A percentile compares a stretch with the other conserved stretches of the same genome.
These are phyloP conservation scores for Leptinotarsa texana DNA, from an alignment of 1,140 invertebrate species.

Conservation along the genomic window DNA sequence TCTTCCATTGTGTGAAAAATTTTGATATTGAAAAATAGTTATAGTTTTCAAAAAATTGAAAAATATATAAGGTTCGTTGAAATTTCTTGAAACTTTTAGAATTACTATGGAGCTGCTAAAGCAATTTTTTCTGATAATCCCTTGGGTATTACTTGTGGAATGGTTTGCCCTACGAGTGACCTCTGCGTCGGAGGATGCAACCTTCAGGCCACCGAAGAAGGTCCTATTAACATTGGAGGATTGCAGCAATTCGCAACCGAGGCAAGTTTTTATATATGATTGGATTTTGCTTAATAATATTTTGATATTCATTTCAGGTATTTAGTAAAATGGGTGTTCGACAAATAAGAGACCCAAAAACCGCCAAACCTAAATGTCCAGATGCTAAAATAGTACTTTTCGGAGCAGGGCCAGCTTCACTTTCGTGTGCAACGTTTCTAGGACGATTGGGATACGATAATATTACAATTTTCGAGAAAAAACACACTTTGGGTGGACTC, in stretches of 20 bases:
- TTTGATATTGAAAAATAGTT: too few relatives aligned
- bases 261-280: slow-evolving; percentile 57
- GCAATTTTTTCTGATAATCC: slow-evolving; percentile 97
- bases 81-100: slow-evolving; percentile 60
- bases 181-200: slow-evolving; percentile 98
- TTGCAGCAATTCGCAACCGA: slow-evolving; percentile 97
- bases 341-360: slow-evolving; percentile 79
- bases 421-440: slow-evolving; percentile 95
- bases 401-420: slow-evolving; percentile 94
- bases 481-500: slow-evolving; percentile 85
- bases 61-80: too few relatives aligned
- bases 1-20: too few relatives aligned
- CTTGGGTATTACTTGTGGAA: slow-evolving; percentile 93
- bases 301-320: slow-evolving; percentile 60
- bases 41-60: too few relatives aligned
- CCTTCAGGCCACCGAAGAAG: slow-evolving; percentile 91
- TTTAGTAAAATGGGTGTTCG: slow-evolving; percentile 93
- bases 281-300: background rate
- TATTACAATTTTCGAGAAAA: slow-evolving; percentile 91
- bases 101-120: slow-evolving; percentile 98
- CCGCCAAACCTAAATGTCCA: slow-evolving; percentile 62
- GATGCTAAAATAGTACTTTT: slow-evolving; percentile 84
- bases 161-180: slow-evolving; percentile 99
- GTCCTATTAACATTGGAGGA: slow-evolving; percentile 97
- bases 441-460: slow-evolving; percentile 89